Evolutionary conservation across 2,113 vertebrate species (phyloP).

Genomic region (Chlorocebus sabaeus): DNA sequence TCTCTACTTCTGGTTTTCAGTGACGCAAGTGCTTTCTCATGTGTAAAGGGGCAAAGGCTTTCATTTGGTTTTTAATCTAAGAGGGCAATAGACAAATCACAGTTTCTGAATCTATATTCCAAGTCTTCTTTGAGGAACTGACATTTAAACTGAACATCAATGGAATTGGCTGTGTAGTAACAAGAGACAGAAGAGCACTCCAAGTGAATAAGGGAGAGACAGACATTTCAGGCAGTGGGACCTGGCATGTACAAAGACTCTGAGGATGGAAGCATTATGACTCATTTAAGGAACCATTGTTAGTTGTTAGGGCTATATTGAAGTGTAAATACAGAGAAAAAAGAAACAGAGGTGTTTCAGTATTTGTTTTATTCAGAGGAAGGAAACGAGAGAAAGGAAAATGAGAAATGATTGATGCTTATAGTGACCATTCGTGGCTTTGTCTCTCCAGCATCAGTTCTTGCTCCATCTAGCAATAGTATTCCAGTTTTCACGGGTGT

Average conservation of each 20-base stretch:
- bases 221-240: neutral
- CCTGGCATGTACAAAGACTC: neutral
- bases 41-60: neutral
- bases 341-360: neutral
- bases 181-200: neutral
- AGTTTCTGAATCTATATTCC: neutral
- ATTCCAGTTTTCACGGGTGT: neutral
- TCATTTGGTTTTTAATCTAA: slow-evolving; percentile 8
- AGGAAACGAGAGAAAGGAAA: neutral
- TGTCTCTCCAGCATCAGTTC: neutral
- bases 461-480: neutral
- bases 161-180: neutral
- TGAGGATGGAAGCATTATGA: neutral
- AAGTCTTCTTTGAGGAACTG: neutral
- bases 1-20: neutral
- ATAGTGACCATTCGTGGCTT: neutral
- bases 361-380: slow-evolving; percentile 9
- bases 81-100: neutral
- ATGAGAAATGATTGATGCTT: neutral
- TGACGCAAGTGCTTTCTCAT: neutral
- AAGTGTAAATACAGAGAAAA: neutral
- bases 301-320: neutral
- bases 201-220: neutral
- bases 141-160: neutral
- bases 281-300: neutral